Percentiles rank a stretch among this genome's conserved stretches.
Conservation (phyloP, 2,888 invertebrate species). For the Dynastes maya region DNA sequence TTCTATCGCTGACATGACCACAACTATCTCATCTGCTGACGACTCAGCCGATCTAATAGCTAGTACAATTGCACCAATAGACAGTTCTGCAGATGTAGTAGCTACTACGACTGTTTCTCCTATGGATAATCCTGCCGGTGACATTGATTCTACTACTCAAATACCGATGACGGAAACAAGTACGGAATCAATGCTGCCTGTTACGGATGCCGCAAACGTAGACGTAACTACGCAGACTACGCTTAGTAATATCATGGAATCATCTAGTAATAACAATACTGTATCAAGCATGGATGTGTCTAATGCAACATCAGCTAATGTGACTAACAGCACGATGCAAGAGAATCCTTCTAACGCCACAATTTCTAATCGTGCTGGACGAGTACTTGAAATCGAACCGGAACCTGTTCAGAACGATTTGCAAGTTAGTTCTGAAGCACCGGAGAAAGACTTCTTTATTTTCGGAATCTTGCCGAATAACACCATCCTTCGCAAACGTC, state of each 20-base stretch:
- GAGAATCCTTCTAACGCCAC: conserved; percentile 38
- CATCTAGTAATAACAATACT: conserved; percentile 23
- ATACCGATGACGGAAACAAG: conserved; percentile 27
- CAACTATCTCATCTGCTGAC: neutral
- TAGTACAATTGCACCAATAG: conserved; percentile 44
- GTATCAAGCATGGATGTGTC: conserved; percentile 19
- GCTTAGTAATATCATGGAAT: conserved; percentile 36
- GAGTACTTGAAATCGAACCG: conserved; percentile 59
- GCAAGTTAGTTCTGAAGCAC: conserved; percentile 60
- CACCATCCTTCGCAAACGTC: conserved; percentile 84
- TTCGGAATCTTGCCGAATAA: conserved; percentile 86
- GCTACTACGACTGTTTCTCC: conserved; percentile 51
- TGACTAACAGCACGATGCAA: conserved; percentile 42
- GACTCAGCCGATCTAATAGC: conserved; percentile 34
- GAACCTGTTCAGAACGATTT: conserved; percentile 52
- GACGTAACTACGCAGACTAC: conserved; percentile 46
- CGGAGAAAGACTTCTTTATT: conserved; percentile 80
- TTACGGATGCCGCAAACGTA: neutral
- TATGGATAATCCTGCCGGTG: conserved; percentile 33
- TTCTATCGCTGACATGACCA: conserved; percentile 12
- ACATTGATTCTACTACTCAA: conserved; percentile 41
- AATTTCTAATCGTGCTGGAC: conserved; percentile 59
- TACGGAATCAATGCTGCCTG: conserved; percentile 30
- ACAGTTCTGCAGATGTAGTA: conserved; percentile 32
- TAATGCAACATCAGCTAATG: conserved; percentile 42